These are phyloP conservation scores for Saxidomus purpurata DNA, from an alignment of 1,140 invertebrate species.

Conservation along the genomic window DNA sequence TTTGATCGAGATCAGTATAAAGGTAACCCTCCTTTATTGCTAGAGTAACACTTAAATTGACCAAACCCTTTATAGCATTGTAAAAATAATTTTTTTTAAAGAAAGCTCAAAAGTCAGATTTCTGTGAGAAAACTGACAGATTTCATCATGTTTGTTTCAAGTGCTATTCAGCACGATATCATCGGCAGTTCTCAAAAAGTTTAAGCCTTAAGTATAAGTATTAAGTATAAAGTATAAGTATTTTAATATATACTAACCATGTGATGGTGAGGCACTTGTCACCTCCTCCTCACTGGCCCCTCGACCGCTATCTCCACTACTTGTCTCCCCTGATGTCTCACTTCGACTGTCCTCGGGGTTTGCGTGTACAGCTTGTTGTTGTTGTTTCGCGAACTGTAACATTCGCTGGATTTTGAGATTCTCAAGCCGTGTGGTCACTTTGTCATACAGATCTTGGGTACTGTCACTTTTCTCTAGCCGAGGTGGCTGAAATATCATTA, in stretches of 20 bases:
- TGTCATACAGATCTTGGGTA: conserved; percentile 54
- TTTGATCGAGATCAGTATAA: too few relatives aligned
- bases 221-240: too few relatives aligned
- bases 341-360: conserved; percentile 64
- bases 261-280: conserved; percentile 52
- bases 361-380: conserved; percentile 16
- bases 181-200: too few relatives aligned
- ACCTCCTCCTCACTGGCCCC: conserved; percentile 64
- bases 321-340: conserved; percentile 64
- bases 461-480: conserved; percentile 49
- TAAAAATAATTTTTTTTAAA: too few relatives aligned
- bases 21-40: too few relatives aligned
- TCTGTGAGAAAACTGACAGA: too few relatives aligned
- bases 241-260: conserved; percentile 48
- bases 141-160: too few relatives aligned
- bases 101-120: too few relatives aligned
- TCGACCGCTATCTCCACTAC: conserved; percentile 58
- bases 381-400: conserved; percentile 25
- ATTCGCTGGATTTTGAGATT: conserved; percentile 51
- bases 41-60: too few relatives aligned
- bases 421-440: conserved; percentile 56
- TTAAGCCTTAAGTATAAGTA: too few relatives aligned
- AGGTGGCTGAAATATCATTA: conserved; percentile 43
- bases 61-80: too few relatives aligned
- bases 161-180: too few relatives aligned